A percentile compares a stretch with the other conserved stretches of the same genome.
phyloP scores from a whole-genome alignment of 2,113 vertebrate species.

The Steatornis caripensis region DNA sequence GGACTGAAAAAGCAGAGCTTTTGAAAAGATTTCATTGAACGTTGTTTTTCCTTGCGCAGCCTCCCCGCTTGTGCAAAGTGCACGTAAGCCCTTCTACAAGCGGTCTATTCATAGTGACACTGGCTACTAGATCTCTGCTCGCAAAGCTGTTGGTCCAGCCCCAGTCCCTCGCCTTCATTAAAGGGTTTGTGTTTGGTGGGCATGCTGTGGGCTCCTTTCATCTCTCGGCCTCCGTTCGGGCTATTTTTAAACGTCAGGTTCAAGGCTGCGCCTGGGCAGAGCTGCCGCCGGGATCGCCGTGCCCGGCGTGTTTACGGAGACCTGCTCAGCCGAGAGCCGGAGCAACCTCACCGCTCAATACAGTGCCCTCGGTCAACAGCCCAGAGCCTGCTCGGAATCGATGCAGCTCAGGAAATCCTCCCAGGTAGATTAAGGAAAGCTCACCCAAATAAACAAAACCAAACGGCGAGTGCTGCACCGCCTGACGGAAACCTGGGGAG shows the following conservation, averaged over 20 bases:
- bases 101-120: not conserved
- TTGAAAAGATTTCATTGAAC: slow-evolving; percentile 27
- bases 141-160: not conserved
- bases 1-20: slow-evolving; percentile 4
- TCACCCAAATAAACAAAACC: not conserved
- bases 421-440: not conserved
- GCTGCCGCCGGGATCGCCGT: not conserved
- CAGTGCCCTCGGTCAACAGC: not conserved
- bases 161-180: not conserved
- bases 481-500: not conserved
- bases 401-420: not conserved
- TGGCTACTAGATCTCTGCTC: not conserved
- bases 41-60: not conserved
- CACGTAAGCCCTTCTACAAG: not conserved
- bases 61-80: not conserved
- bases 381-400: not conserved
- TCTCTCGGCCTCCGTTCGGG: not conserved
- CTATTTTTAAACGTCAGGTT: not conserved
- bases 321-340: not conserved
- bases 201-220: slow-evolving; percentile 11
- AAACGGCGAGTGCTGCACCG: fast-evolving
- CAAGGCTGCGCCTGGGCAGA: not conserved
- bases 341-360: not conserved
- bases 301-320: not conserved
- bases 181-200: not conserved